A percentile compares a stretch with the other conserved stretches of the same genome.
Conservation (phyloP, 1,140 invertebrate species). For the Danaus melanippus region DNA sequence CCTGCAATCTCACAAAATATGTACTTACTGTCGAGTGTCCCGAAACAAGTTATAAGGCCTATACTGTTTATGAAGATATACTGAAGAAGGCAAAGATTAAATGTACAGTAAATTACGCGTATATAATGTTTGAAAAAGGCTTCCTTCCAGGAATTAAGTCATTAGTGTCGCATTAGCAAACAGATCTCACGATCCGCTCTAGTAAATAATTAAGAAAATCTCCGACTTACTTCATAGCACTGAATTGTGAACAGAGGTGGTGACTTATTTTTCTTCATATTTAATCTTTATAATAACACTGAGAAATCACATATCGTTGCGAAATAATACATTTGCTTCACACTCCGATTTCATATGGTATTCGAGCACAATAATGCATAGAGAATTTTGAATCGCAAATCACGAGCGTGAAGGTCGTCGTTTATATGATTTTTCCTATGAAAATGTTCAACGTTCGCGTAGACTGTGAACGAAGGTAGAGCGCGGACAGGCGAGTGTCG, state of each 20-base stretch:
- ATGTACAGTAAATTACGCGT: no score
- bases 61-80: no score
- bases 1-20: no score
- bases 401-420: constrained; percentile 52
- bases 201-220: constrained; percentile 5
- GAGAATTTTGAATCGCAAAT: constrained; percentile 33
- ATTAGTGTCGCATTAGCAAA: no score
- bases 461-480: constrained; percentile 22
- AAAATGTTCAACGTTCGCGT: constrained; percentile 15
- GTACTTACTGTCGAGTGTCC: no score
- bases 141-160: no score
- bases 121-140: no score
- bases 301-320: constrained; percentile 19
- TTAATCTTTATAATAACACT: constrained; percentile 13
- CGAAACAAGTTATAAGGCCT: no score
- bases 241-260: constrained; percentile 70
- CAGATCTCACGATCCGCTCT: background rate
- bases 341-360: constrained; percentile 7
- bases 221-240: constrained; percentile 72
- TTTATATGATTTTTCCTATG: constrained; percentile 28
- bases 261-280: constrained; percentile 59
- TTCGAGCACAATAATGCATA: constrained; percentile 18
- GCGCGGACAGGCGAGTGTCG: constrained; percentile 8
- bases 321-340: constrained; percentile 13
- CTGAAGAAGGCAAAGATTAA: no score